Percentiles rank a stretch among this genome's conserved stretches.
Conservation (phyloP, 2,888 invertebrate genomes). For the Sarcophaga subvicina region DNA sequence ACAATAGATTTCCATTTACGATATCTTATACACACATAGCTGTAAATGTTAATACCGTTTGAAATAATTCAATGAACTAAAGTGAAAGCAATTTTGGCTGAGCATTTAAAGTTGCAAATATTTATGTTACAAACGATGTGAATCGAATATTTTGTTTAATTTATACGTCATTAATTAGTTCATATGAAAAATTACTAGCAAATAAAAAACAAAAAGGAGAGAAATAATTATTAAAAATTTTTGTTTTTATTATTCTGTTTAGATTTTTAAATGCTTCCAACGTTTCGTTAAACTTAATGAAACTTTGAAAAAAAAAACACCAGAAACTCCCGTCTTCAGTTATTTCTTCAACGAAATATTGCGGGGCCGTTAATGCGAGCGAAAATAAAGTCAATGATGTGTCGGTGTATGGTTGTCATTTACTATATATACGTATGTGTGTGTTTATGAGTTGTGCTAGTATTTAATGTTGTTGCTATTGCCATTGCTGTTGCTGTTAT, state of each 20-base stretch:
- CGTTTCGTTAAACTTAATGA: not conserved
- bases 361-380: constrained; percentile 51
- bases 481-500: constrained; percentile 8
- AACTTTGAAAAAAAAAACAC: not conserved
- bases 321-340: not conserved
- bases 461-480: constrained; percentile 20
- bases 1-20: no score
- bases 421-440: constrained; percentile 1
- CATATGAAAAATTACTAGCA: constrained; percentile 30
- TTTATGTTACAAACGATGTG: not conserved
- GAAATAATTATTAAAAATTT: not conserved
- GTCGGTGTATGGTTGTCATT: constrained; percentile 19
- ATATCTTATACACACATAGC: no score
- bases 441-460: not conserved
- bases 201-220: not conserved
- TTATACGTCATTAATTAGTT: constrained; percentile 65
- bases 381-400: constrained; percentile 21
- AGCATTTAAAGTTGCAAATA: constrained; percentile 8
- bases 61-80: no score
- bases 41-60: no score
- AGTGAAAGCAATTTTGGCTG: no score
- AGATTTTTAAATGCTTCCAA: constrained; percentile 23
- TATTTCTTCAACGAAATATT: constrained; percentile 46
- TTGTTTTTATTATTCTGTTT: constrained; percentile 23
- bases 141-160: constrained; percentile 9